Conservation (phyloP, 2,113 vertebrate species). For the Oncorhynchus clarkii region DNA sequence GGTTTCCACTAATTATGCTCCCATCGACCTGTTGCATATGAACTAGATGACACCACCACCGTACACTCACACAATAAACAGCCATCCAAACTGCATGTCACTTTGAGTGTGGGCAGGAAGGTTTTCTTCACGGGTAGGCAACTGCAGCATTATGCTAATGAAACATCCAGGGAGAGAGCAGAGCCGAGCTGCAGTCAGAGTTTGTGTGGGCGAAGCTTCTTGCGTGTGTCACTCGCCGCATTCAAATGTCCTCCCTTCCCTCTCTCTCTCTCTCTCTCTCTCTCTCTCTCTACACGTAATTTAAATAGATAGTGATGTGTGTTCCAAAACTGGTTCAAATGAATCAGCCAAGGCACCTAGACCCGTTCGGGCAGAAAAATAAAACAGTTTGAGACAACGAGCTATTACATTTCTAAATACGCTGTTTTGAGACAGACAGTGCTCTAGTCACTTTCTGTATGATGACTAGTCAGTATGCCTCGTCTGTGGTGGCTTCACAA, state of each 20-base stretch:
- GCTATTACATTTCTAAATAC: background rate
- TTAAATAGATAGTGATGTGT: constrained; percentile 20
- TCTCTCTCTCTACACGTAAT: constrained; percentile 3
- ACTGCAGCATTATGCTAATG: constrained; percentile 20
- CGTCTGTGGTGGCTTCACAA: background rate
- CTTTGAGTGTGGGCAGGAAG: constrained; percentile 4
- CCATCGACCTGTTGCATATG: background rate
- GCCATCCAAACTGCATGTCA: background rate
- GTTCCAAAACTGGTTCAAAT: constrained; percentile 22
- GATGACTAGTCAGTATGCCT: background rate
- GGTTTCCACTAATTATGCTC: constrained; percentile 18
- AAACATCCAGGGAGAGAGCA: background rate
- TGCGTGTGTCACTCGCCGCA: constrained; percentile 2
- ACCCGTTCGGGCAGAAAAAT: constrained; percentile 6
- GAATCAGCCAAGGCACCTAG: constrained; percentile 8
- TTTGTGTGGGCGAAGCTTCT: constrained; percentile 12
- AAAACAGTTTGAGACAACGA: constrained; percentile 8
- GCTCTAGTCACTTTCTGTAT: background rate
- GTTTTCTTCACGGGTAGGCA: constrained; percentile 19
- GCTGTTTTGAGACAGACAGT: background rate
- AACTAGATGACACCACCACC: background rate
- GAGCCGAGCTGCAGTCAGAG: background rate
- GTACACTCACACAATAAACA: background rate
- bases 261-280: background rate
- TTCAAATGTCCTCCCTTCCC: constrained; percentile 12